Percentiles rank a stretch among this genome's conserved stretches.
Evolutionary conservation across 2,113 vertebrate species (phyloP).

Genomic region (Craseonycteris thonglongyai): DNA sequence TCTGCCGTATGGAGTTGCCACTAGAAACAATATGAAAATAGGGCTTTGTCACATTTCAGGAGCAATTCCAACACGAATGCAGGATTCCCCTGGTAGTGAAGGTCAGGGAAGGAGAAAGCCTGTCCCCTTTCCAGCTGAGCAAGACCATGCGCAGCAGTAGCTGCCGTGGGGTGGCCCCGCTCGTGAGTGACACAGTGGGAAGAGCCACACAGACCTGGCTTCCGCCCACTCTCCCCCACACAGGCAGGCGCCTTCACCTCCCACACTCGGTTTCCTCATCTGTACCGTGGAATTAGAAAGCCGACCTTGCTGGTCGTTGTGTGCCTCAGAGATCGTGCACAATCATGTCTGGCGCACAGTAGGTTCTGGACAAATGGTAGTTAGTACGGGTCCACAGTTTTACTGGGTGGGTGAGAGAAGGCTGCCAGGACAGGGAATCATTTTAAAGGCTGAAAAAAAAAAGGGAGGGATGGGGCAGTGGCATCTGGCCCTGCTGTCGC

Average conservation of each 20-base stretch:
- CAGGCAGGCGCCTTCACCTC: neutral
- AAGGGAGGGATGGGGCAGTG: neutral
- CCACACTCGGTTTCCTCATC: neutral
- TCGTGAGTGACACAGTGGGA: neutral
- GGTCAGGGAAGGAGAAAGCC: neutral
- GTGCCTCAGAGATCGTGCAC: neutral
- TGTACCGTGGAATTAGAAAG: neutral
- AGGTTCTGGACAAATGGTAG: neutral
- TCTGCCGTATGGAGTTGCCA: neutral
- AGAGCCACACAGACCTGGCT: neutral
- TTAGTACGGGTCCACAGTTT: neutral
- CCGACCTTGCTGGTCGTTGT: neutral
- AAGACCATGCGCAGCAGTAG: neutral
- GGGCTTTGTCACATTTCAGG: neutral
- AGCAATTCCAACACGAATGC: neutral
- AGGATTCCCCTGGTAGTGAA: neutral
- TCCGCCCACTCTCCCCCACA: fast-evolving
- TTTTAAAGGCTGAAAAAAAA: neutral
- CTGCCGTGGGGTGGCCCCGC: neutral
- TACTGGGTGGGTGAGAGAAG: neutral
- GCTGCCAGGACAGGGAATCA: neutral
- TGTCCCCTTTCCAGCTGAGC: neutral
- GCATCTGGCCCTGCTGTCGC: neutral
- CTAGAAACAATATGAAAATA: neutral
- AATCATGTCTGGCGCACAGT: neutral